phyloP scores from a whole-genome alignment of 2,888 invertebrate species.

The Poecilus cupreus region DNA sequence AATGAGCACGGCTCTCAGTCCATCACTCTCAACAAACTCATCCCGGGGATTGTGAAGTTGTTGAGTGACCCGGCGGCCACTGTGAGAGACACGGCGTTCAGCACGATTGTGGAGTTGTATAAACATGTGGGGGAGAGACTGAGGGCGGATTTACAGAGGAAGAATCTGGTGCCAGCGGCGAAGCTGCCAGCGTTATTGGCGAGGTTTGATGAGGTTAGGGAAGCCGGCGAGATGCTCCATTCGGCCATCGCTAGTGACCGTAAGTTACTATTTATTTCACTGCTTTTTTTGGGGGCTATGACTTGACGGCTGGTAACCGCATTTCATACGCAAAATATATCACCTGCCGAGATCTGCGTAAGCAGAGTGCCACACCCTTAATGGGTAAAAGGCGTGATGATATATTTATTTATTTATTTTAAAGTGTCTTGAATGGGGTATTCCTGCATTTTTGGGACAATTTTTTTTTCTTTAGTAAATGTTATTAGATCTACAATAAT shows the following conservation, averaged over 20 bases:
- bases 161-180: slow-evolving; percentile 84
- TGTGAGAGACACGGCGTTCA: slow-evolving; percentile 91
- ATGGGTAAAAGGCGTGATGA: too few relatives aligned
- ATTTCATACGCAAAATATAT: too few relatives aligned
- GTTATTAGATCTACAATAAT: too few relatives aligned
- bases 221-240: slow-evolving; percentile 85
- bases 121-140: slow-evolving; percentile 94
- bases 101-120: slow-evolving; percentile 91
- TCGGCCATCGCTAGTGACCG: slow-evolving; percentile 76
- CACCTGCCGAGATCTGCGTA: too few relatives aligned
- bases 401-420: too few relatives aligned
- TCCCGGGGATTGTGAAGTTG: slow-evolving; percentile 87
- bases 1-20: slow-evolving; percentile 92
- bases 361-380: too few relatives aligned
- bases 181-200: slow-evolving; percentile 83
- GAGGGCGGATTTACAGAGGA: slow-evolving; percentile 86
- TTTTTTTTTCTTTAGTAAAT: too few relatives aligned
- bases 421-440: too few relatives aligned
- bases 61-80: slow-evolving; percentile 90
- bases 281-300: too few relatives aligned
- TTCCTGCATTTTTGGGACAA: too few relatives aligned
- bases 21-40: slow-evolving; percentile 86
- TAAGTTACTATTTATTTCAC: slow-evolving; percentile 61
- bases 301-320: too few relatives aligned
- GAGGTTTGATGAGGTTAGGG: slow-evolving; percentile 90